These are phyloP conservation scores for Andrena bicolor DNA, from an alignment of 2,888 invertebrate species.

Conservation along the genomic window DNA sequence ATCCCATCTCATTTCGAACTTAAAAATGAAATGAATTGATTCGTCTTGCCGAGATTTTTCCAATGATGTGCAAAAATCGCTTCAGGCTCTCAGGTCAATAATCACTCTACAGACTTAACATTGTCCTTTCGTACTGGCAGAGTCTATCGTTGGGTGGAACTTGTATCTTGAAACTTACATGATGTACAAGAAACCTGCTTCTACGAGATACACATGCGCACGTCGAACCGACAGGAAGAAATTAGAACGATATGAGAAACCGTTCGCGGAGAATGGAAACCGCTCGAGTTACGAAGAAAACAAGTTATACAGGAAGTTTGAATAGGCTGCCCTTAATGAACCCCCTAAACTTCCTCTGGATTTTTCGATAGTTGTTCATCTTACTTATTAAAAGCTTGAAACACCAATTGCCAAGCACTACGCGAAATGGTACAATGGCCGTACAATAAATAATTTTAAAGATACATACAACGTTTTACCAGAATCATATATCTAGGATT, in stretches of 20 bases:
- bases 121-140: background rate
- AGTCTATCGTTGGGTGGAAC: background rate
- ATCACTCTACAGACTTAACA: background rate
- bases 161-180: conserved; percentile 22
- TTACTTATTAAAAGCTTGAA: background rate
- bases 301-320: conserved; percentile 59
- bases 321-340: conserved; percentile 55
- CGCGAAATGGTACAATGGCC: background rate
- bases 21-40: no score
- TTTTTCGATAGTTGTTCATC: conserved; percentile 32
- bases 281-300: conserved; percentile 58
- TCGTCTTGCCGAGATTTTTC: no score
- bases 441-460: background rate
- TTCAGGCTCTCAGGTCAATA: no score
- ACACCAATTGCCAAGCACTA: conserved; percentile 7
- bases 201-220: conserved; percentile 7
- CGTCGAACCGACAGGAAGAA: conserved; percentile 47
- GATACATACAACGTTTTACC: no score
- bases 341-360: conserved; percentile 28
- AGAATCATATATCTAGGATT: no score
- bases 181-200: conserved; percentile 28
- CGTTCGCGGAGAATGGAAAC: conserved; percentile 54
- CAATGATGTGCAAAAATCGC: no score
- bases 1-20: no score
- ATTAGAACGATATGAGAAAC: conserved; percentile 63